A percentile compares a stretch with the other conserved stretches of the same genome.
Evolutionary conservation across 2,113 vertebrate genomes (phyloP).

Genomic region (Acrocephalus kingi): DNA sequence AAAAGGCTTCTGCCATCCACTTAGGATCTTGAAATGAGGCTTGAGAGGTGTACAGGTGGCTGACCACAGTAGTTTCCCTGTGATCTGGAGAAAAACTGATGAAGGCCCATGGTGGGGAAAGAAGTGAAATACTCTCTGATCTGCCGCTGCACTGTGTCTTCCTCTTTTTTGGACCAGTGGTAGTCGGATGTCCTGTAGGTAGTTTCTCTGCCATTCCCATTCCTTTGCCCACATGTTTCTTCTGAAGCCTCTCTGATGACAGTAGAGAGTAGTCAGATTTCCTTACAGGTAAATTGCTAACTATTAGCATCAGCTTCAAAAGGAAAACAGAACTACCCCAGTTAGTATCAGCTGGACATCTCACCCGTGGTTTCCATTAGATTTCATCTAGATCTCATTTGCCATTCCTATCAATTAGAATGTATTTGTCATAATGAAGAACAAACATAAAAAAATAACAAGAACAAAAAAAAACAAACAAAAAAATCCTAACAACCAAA

Average conservation of each 20-base stretch:
- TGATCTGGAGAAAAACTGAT: not conserved
- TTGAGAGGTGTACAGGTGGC: not conserved
- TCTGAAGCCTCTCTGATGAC: not conserved
- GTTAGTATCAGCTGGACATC: not conserved
- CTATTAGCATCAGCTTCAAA: not conserved
- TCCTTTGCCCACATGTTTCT: not conserved
- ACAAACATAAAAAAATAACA: not conserved
- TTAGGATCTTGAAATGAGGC: not conserved
- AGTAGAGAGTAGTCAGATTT: not conserved
- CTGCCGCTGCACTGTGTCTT: not conserved
- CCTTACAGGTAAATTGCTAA: not conserved
- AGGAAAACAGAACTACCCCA: not conserved
- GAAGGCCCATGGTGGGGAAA: rapidly evolving
- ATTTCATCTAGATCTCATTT: not conserved
- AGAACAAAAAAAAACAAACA: not conserved
- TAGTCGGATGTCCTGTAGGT: not conserved
- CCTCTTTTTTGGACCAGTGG: not conserved
- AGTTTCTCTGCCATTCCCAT: not conserved
- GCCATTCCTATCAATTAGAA: not conserved
- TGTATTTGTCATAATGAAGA: not conserved
- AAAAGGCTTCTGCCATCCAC: not conserved
- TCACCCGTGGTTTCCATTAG: not conserved
- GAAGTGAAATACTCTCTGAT: not conserved
- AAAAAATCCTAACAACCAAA: not conserved
- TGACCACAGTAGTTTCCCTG: not conserved